A percentile compares a stretch with the other conserved stretches of the same genome.
phyloP scores from a whole-genome alignment of 2,888 invertebrate genomes.

The Sesamia inferens region DNA sequence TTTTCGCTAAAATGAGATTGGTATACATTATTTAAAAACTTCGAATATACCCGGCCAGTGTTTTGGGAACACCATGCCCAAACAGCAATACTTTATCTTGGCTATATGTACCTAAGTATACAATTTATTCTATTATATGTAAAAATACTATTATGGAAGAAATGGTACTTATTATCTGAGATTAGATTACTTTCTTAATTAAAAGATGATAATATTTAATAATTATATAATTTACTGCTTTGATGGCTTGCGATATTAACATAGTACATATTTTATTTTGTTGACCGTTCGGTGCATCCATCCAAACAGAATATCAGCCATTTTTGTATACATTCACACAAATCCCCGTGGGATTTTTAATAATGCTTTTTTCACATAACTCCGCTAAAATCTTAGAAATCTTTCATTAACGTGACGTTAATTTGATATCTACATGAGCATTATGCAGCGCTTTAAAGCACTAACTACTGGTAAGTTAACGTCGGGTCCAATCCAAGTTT shows the following conservation, averaged over 20 bases:
- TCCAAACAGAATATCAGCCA: not conserved
- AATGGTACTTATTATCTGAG: not conserved
- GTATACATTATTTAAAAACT: not conserved
- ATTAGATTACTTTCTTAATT: not conserved
- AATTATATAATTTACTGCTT: not conserved
- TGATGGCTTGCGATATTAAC: not conserved
- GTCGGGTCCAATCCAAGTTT: slow-evolving; percentile 59
- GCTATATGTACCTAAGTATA: not conserved
- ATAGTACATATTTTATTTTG: not conserved
- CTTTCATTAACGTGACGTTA: slow-evolving; percentile 60
- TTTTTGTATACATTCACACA: slow-evolving; percentile 30
- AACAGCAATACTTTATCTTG: not conserved
- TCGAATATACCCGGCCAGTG: not conserved
- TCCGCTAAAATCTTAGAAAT: slow-evolving; percentile 60
- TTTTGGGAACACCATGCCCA: not conserved
- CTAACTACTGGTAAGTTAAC: slow-evolving; percentile 55
- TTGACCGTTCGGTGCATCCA: not conserved
- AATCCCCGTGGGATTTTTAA: slow-evolving; percentile 28
- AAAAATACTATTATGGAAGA: not conserved
- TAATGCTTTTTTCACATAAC: slow-evolving; percentile 52
- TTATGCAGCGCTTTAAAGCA: slow-evolving; percentile 51
- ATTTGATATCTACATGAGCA: slow-evolving; percentile 51
- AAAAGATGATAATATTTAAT: not conserved
- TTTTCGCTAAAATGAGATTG: too few relatives aligned
- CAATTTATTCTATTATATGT: too few relatives aligned